Base-by-base conservation (phyloP, 2,888 invertebrate species). In the Sphaeridia pumilis region DNA sequence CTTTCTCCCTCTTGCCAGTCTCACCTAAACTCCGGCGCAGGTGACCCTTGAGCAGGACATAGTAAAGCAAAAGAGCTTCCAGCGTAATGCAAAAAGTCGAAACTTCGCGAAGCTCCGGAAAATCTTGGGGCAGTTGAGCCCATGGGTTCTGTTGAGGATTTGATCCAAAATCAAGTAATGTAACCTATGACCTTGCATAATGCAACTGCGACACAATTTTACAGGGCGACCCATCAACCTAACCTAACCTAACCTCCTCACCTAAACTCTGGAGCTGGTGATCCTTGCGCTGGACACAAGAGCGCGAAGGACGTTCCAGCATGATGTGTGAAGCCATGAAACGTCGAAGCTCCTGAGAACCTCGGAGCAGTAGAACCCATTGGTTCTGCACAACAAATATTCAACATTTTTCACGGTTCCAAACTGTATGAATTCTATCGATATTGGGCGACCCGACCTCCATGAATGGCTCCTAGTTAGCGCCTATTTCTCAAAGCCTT, bases 61-160 rank as follows among this genome's bases (percentile, higher is more conserved):
- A 55, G 50, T 34, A 60, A 45, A 4, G 59, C 54, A 52, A 59
- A 55, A 12, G 57, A 56, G 10, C 38, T 45, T 36, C 61, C 60
- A 50, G 58, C 58, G 21, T 3, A 22, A 5, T 42, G 3, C 10
- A 25, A 20, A 27, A 47, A 52, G 17, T 47, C 46, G 3, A 25
- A 28, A n/a, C 36, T 27, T 35, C 49, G 54, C 4, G 47, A 34
- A 25, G 70, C 70, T 53, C 71, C 71, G 52, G 70, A 70, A 66
- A 69, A 67, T 63, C 70, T 70, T 51, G 71, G 72, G 59, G 67
- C 69, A 46, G 71, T 71, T 50, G 67, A 69, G 63, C 71, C 71
- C 52, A 70, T 69, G 59, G 72, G 70, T 65, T 71, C 71, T 71
- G n/a, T n/a, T n/a, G n/a, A n/a, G n/a, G n/a, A n/a, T n/a, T n/a